Conservation (phyloP, 2,888 invertebrate species). For the Troides helena region DNA sequence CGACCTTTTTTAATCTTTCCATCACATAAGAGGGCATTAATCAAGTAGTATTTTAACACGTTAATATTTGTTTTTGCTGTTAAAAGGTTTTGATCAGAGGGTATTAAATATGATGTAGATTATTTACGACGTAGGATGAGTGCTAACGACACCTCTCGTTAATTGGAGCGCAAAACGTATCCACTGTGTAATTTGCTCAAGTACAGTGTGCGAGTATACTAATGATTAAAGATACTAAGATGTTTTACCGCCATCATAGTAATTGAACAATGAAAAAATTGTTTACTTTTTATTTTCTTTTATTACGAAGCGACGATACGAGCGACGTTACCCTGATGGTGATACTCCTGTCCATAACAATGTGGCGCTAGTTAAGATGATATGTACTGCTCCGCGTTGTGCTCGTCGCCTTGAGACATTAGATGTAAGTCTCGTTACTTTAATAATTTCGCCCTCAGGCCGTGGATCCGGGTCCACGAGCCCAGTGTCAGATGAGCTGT, state of each 20-base stretch:
- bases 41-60: neutral
- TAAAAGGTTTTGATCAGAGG: neutral
- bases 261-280: neutral
- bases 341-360: too few relatives aligned
- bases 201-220: neutral
- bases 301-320: too few relatives aligned
- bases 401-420: too few relatives aligned
- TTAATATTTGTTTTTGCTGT: neutral
- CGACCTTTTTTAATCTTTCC: neutral
- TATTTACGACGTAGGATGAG: neutral
- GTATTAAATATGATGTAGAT: conserved; percentile 1
- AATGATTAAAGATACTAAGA: neutral
- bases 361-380: too few relatives aligned
- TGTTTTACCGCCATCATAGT: neutral
- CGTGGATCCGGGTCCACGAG: too few relatives aligned
- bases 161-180: conserved; percentile 5
- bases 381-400: too few relatives aligned
- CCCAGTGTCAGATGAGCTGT: too few relatives aligned
- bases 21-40: neutral
- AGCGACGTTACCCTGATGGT: too few relatives aligned
- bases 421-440: too few relatives aligned
- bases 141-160: conserved; percentile 3
- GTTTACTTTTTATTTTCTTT: neutral
- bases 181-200: neutral
- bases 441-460: too few relatives aligned